Base-by-base conservation (phyloP, 2,888 invertebrate species). In the Ariolimax columbianus region DNA sequence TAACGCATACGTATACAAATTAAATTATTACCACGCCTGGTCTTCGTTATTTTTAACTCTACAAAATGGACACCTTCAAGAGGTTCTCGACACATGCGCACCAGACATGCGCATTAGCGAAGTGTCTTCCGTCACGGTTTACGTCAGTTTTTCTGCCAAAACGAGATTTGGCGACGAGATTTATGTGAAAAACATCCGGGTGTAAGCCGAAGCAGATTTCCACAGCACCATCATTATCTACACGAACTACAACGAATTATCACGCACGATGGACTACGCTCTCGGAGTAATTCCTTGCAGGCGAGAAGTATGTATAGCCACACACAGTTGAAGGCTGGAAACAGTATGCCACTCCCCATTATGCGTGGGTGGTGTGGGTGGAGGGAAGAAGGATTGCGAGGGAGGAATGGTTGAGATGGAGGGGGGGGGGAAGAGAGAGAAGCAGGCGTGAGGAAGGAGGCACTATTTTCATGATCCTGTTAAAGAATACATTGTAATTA, bases 51-150 rank as follows among this genome's bases (percentile, higher is more conserved):
- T 36, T 26, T 43, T 82, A 82, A 72, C 55, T 82, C 36, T 70
- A 82, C 51, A 72, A 72, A 26, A 72, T 38, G 55, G 81, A 72
- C 72, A 82, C 81, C 51, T 38, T 59, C 68, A 55, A 70, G 72
- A 72, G 81, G 19, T n/a, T 36, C 51, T 6, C 51, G 33, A 43
- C 83, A 83, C 83, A 83, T 83, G 83, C 68, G 47, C 43, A 77
- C 77, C 66, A 83, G n/a, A 68, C 33, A 26, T 68, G 47, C 68
- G 47, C 77, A 77, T 77, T 83, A 83, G 55, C 30, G n/a, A 30
- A 51, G 51, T 40, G 26, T 68, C 43, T 68, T 43, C 80, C 14
- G 81, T 82, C 72, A 82, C 68, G 72, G 40, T 55, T 70, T 33
- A 72, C 72, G 72, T 55, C 55, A 38, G 47, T 81, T 82, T 51